These are phyloP conservation scores for Plectus sambesii DNA, from an alignment of 1,140 invertebrate genomes.

Conservation along the genomic window DNA sequence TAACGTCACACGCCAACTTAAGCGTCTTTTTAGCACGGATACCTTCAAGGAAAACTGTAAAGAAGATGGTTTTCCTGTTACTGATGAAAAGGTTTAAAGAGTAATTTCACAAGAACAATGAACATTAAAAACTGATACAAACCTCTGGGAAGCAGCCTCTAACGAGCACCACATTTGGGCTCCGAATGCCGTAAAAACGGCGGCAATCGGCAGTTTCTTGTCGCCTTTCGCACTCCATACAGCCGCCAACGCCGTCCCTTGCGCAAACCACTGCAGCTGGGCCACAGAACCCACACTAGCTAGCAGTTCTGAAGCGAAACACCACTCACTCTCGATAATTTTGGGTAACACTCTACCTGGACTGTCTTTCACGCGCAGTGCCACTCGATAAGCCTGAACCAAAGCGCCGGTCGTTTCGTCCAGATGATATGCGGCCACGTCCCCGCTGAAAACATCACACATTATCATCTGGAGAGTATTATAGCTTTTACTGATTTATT, in stretches of 20 bases:
- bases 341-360: too few species aligned
- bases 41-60: too few species aligned
- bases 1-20: too few species aligned
- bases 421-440: conserved; percentile 37
- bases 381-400: conserved; percentile 31
- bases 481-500: too few species aligned
- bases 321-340: too few species aligned
- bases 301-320: conserved; percentile 33
- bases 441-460: conserved; percentile 42
- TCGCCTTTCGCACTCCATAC: conserved; percentile 27
- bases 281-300: conserved; percentile 21
- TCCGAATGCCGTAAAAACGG: conserved; percentile 41
- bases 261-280: conserved; percentile 32
- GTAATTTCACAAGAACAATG: too few species aligned
- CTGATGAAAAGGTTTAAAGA: too few species aligned
- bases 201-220: conserved; percentile 31
- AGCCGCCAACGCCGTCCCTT: conserved; percentile 36
- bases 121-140: too few species aligned
- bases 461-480: too few species aligned
- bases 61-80: too few species aligned
- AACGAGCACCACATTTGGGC: conserved; percentile 42
- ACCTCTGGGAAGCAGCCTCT: conserved; percentile 27
- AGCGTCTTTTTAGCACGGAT: too few species aligned
- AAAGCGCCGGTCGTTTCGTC: conserved; percentile 41
- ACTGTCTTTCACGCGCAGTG: conserved; percentile 34